Conservation (phyloP, 30 jellyfish, hydroid and myxozoan genomes). For the Sanderia malayensis region DNA sequence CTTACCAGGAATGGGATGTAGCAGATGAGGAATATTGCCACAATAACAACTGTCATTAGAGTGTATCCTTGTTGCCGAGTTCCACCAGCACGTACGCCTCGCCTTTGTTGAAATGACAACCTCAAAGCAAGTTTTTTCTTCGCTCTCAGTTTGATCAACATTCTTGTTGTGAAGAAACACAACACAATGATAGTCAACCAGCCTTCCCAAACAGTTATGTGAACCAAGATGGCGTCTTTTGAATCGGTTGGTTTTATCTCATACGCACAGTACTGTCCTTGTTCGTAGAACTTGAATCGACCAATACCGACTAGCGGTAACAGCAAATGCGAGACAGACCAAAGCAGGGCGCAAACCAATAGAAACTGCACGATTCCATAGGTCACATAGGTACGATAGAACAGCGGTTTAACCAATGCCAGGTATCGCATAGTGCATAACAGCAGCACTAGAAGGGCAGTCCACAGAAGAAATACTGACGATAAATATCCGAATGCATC, state of each 20-base stretch:
- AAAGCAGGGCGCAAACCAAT: constrained; percentile 39
- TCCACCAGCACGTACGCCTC: constrained; percentile 42
- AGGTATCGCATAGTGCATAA: constrained; percentile 66
- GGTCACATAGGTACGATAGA: constrained; percentile 56
- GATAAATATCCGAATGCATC: constrained; percentile 59
- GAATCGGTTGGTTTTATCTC: constrained; percentile 43
- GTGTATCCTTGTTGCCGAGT: constrained; percentile 70
- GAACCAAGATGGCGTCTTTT: constrained; percentile 44
- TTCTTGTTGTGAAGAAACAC: constrained; percentile 21
- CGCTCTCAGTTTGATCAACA: constrained; percentile 36
- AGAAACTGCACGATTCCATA: constrained; percentile 10
- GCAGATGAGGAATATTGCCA: constrained; percentile 55
- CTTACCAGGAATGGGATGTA: constrained; percentile 73
- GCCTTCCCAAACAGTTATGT: constrained; percentile 74
- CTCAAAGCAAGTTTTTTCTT: constrained; percentile 47
- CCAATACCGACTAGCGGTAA: constrained; percentile 74
- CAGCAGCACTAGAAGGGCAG: constrained; percentile 56
- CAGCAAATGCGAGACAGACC: constrained; percentile 51
- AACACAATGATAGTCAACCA: constrained; percentile 25
- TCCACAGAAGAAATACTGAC: constrained; percentile 57
- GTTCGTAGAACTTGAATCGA: constrained; percentile 34
- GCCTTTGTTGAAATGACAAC: constrained; percentile 51
- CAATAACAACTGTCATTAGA: constrained; percentile 58
- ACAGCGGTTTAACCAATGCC: constrained; percentile 61
- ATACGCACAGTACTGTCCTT: constrained; percentile 67